phyloP scores from a whole-genome alignment of 2,113 vertebrate species.

The Planiliza haematocheilus region DNA sequence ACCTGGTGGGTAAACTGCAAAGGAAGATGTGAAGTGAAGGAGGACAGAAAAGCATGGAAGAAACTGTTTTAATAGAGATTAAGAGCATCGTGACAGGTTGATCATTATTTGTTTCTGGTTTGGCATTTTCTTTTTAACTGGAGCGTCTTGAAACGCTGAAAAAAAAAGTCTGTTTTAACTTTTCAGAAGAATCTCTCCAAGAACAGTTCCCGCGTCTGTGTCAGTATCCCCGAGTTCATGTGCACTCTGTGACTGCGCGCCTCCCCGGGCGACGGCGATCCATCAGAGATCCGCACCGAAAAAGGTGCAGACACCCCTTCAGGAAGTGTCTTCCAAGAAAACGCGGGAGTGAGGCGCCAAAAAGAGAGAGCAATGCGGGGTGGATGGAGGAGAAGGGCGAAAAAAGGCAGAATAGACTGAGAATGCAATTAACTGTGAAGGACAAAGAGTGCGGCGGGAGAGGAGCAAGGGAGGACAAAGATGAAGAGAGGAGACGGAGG shows the following conservation, averaged over 20 bases:
- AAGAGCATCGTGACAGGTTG: no score
- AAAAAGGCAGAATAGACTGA: constrained; percentile 22
- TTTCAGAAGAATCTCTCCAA: background rate
- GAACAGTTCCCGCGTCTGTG: constrained; percentile 4
- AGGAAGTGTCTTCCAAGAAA: constrained; percentile 25
- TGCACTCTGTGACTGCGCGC: background rate
- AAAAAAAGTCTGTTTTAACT: background rate
- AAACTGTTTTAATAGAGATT: background rate
- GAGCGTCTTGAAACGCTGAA: no score
- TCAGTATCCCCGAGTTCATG: background rate
- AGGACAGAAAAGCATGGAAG: background rate
- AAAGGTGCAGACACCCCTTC: constrained; percentile 4
- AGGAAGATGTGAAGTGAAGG: background rate
- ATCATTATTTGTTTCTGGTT: no score
- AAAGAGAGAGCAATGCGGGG: constrained; percentile 19
- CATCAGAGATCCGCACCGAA: constrained; percentile 14
- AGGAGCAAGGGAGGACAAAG: constrained; percentile 27
- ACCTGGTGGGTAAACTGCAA: constrained; percentile 16
- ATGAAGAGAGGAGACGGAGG: constrained; percentile 20
- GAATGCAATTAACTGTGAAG: constrained; percentile 52
- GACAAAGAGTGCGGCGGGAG: constrained; percentile 39
- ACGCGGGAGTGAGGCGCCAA: constrained; percentile 23
- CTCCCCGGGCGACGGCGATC: constrained; percentile 13
- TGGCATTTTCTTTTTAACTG: no score
- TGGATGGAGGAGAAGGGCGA: background rate